Base-by-base conservation (phyloP, 2,797 vertebrate genomes). In the Centroberyx gerrardi region DNA sequence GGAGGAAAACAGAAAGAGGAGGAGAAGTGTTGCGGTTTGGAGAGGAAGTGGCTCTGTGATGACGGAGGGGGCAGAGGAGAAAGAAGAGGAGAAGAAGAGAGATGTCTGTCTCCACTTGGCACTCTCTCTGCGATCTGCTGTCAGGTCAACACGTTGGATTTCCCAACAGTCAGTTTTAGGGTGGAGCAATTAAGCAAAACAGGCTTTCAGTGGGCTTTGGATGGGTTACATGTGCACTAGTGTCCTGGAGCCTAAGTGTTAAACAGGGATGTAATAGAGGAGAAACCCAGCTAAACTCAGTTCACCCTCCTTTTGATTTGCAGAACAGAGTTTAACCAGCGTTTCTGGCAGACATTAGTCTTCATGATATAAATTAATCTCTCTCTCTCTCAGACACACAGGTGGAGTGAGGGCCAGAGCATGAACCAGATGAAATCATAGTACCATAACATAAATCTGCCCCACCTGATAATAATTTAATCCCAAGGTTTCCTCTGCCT, bases 41-140 rank as follows among this genome's bases (percentile, higher is more conserved):
- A 75, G 12, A 89, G 87, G 76, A 90, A 85, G 74, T 74, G 85
- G 69, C 70, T 88, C 80, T 4, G 9, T 2, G 38, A 46, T 40
- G 2, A 31, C 14, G 31, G 29, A 31, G 8, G 12, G 1, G 5
- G 1, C 27, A 67, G 28, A 27, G 12, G 51, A 2, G 13, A 15
- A 2, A 38, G n/a, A 27, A 14, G 5, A 52, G 22, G 15, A 18
- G 3, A 5, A 28, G 5, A 61, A 27, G 6, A 28, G n/a, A 44
- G 13, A 2, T 27, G n/a, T 62, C 27, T 3, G 29, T 59, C 38
- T 33, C 4, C 12, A 42, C 7, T 44, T 49, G 17, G 40, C 14
- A 18, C 1, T 9, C 17, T 27, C 22, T 68, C n/a, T 54, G 8
- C 2, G 14, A 28, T n/a, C 15, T 72, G 22, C 8, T 9, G 27